Conservation (phyloP, 2,797 vertebrate genomes). For the Iguana delicatissima region DNA sequence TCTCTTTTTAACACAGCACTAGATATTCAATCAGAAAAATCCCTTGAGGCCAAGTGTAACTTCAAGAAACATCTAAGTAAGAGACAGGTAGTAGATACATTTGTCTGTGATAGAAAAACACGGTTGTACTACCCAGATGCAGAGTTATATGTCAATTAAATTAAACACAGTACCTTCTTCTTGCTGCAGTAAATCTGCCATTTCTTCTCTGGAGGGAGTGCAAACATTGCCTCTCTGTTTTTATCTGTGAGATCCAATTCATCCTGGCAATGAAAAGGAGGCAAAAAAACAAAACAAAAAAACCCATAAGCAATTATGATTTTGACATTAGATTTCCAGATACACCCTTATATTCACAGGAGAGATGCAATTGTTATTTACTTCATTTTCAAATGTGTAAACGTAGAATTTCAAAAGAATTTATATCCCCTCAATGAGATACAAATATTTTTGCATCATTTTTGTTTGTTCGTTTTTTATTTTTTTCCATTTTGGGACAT, state of each 20-base stretch:
- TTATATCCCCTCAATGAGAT: no score
- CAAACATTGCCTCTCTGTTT: conserved; percentile 97
- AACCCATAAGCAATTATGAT: neutral
- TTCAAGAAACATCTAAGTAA: neutral
- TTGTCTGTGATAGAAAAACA: neutral
- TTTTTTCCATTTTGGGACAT: no score
- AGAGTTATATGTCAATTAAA: neutral
- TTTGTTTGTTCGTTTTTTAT: no score
- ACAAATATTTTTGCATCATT: no score
- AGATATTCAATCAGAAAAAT: no score
- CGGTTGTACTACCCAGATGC: neutral
- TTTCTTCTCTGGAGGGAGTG: conserved; percentile 96
- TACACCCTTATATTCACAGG: conserved; percentile 2
- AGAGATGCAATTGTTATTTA: no score
- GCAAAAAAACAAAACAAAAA: neutral
- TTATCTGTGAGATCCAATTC: conserved; percentile 97
- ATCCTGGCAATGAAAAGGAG: conserved; percentile 83
- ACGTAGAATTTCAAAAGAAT: no score
- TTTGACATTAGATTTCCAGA: neutral
- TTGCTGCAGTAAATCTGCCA: conserved; percentile 99
- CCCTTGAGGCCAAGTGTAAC: neutral
- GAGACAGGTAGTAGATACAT: neutral
- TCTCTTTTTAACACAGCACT: neutral
- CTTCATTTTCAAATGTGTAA: no score
- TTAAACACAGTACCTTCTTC: conserved; percentile 87